These are phyloP conservation scores for Danio albolineatus DNA, from an alignment of 2,797 vertebrate species.

Conservation along the genomic window DNA sequence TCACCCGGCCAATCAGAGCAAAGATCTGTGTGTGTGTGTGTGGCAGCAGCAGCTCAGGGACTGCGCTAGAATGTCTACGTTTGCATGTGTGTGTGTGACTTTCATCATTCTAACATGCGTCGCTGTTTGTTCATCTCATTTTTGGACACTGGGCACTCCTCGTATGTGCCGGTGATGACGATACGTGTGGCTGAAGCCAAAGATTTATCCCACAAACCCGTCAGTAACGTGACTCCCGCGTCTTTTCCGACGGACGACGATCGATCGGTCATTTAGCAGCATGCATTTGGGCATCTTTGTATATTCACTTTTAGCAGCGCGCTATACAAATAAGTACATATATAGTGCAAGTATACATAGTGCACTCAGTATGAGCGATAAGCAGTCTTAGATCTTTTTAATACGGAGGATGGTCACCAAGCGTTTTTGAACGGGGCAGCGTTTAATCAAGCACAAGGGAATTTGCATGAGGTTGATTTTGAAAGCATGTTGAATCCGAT, in stretches of 20 bases:
- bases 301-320: slow-evolving; percentile 69
- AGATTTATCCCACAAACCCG: slow-evolving; percentile 69
- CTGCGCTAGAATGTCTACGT: slow-evolving; percentile 61
- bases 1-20: slow-evolving; percentile 30
- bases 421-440: slow-evolving; percentile 17
- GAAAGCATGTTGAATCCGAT: slow-evolving; percentile 69
- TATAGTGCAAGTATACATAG: slow-evolving; percentile 72
- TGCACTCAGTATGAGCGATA: slow-evolving; percentile 64
- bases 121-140: slow-evolving; percentile 61
- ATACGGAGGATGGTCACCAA: slow-evolving; percentile 49
- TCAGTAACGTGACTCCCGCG: slow-evolving; percentile 59
- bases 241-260: slow-evolving; percentile 50
- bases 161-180: slow-evolving; percentile 61
- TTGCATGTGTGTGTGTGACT: slow-evolving; percentile 2
- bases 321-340: slow-evolving; percentile 67
- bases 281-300: slow-evolving; percentile 71
- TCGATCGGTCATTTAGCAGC: slow-evolving; percentile 66
- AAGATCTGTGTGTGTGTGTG: slow-evolving; percentile 54
- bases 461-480: slow-evolving; percentile 71
- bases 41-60: slow-evolving; percentile 79
- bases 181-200: slow-evolving; percentile 80
- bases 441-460: slow-evolving; percentile 71
- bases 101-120: slow-evolving; percentile 46
- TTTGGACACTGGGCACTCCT: slow-evolving; percentile 62
- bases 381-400: slow-evolving; percentile 61